Conservation (phyloP, 2,113 vertebrate genomes). For the Ameiurus melas region DNA sequence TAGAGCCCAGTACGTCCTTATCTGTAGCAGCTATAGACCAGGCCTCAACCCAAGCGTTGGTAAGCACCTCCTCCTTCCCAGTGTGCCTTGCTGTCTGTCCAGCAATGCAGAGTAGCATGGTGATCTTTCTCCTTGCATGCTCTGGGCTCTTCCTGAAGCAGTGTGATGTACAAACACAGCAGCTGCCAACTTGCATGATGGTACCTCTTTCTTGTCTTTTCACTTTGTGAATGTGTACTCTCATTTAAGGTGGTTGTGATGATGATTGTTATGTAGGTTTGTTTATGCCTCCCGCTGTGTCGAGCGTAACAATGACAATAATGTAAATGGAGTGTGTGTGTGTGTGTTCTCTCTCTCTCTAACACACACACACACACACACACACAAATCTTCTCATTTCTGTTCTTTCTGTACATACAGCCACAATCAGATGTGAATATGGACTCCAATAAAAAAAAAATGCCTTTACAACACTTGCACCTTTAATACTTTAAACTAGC, state of each 20-base stretch:
- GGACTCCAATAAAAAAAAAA: background rate
- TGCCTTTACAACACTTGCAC: background rate
- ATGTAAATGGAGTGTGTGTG: background rate
- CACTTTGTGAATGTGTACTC: conserved; percentile 7
- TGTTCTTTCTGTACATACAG: background rate
- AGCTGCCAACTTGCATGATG: conserved; percentile 4
- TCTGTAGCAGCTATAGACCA: conserved; percentile 91
- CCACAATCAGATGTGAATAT: background rate
- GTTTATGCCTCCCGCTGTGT: background rate
- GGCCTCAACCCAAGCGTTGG: conserved; percentile 90
- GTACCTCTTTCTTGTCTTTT: background rate
- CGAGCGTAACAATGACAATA: background rate
- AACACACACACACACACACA: background rate
- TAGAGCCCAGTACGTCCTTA: conserved; percentile 80
- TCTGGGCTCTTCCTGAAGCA: conserved; percentile 5
- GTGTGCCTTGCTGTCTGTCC: conserved; percentile 21
- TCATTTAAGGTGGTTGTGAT: background rate
- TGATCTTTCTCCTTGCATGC: conserved; percentile 11
- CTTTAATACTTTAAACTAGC: background rate
- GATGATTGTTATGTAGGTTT: background rate
- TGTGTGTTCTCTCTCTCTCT: background rate
- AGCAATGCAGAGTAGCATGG: conserved; percentile 21
- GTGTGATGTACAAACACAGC: background rate
- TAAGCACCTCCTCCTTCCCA: conserved; percentile 70
- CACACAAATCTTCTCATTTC: background rate